phyloP scores from a whole-genome alignment of 2,113 vertebrate genomes.

The Oreotrochilus melanogaster region DNA sequence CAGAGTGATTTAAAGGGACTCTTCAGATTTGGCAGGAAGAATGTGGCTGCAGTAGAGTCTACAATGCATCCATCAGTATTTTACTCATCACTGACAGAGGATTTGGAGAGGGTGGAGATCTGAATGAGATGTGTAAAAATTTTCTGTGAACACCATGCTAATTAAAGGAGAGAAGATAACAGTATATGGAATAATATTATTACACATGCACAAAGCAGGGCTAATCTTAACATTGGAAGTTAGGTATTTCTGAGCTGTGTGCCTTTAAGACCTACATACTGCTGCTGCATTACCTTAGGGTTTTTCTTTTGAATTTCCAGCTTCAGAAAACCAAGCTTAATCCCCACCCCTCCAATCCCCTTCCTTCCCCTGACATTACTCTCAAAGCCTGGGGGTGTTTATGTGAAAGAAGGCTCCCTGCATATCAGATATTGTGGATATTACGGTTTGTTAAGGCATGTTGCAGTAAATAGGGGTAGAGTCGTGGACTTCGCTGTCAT shows the following conservation, averaged over 20 bases:
- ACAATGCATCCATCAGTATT: background rate
- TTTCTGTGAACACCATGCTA: constrained; percentile 6
- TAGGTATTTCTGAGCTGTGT: constrained; percentile 6
- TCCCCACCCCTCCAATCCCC: background rate
- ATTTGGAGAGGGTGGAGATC: constrained; percentile 9
- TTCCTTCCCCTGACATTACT: background rate
- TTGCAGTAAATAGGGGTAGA: background rate
- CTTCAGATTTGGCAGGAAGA: background rate
- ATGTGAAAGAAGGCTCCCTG: background rate
- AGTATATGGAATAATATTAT: constrained; percentile 20
- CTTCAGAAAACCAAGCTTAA: constrained; percentile 11
- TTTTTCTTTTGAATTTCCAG: constrained; percentile 56
- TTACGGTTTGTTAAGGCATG: background rate
- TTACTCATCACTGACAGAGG: background rate
- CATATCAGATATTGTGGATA: background rate
- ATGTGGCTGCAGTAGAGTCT: background rate
- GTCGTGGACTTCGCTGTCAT: background rate
- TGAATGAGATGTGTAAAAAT: constrained; percentile 13
- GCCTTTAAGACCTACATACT: constrained; percentile 65
- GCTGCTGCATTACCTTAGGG: constrained; percentile 23
- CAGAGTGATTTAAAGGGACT: background rate
- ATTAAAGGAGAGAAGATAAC: constrained; percentile 22
- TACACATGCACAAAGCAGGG: constrained; percentile 25
- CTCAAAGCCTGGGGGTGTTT: constrained; percentile 2
- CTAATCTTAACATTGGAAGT: background rate